A percentile compares a stretch with the other conserved stretches of the same genome.
phyloP scores from a whole-genome alignment of 2,797 vertebrate genomes.

The Pampus argenteus region DNA sequence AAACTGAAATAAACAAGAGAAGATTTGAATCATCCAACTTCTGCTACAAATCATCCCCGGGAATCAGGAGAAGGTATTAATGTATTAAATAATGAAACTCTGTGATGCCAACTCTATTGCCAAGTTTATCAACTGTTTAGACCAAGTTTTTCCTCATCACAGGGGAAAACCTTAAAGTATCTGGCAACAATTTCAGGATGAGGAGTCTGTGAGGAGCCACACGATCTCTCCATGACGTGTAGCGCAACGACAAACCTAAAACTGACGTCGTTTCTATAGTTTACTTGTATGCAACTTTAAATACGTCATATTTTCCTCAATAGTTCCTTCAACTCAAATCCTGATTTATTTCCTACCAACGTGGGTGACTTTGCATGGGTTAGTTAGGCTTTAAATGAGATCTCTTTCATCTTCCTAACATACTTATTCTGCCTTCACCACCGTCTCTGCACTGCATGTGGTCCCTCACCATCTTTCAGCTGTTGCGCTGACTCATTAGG shows the following conservation, averaged over 20 bases:
- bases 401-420: neutral
- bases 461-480: slow-evolving; percentile 5
- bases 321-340: neutral
- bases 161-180: neutral
- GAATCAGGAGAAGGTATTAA: neutral
- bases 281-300: neutral
- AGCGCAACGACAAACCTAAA: no score
- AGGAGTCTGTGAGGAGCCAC: no score
- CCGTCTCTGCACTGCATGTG: slow-evolving; percentile 1
- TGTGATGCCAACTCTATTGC: neutral
- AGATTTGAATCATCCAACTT: neutral
- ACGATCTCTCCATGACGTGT: no score
- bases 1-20: neutral
- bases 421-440: neutral
- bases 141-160: neutral
- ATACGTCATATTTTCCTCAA: slow-evolving; percentile 5
- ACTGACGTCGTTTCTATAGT: no score
- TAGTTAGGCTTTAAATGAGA: slow-evolving; percentile 1
- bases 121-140: slow-evolving; percentile 1
- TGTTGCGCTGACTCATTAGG: slow-evolving; percentile 6
- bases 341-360: neutral
- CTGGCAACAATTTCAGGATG: neutral
- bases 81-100: slow-evolving; percentile 18
- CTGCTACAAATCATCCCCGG: neutral
- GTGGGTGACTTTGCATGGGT: neutral